These are phyloP conservation scores for Tetramorium alpestre DNA, from an alignment of 1,140 invertebrate species.

Conservation along the genomic window DNA sequence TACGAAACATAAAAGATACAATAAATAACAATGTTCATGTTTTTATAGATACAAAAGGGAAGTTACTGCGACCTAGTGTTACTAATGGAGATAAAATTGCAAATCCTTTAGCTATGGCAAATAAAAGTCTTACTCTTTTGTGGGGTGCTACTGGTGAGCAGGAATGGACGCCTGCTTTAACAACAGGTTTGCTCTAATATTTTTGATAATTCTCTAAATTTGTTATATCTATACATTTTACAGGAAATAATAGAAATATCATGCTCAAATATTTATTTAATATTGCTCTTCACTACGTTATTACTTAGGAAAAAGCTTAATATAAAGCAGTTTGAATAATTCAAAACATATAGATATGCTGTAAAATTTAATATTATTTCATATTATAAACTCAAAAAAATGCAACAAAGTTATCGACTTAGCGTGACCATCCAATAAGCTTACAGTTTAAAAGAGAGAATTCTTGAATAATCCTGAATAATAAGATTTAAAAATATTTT, in stretches of 20 bases:
- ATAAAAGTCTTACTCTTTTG: slow-evolving; percentile 90
- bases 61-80: slow-evolving; percentile 71
- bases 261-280: slow-evolving; percentile 49
- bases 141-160: slow-evolving; percentile 97
- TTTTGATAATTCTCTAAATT: slow-evolving; percentile 5
- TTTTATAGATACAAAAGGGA: slow-evolving; percentile 77
- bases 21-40: slow-evolving; percentile 20
- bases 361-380: slow-evolving; percentile 49
- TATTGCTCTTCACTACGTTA: neutral
- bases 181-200: slow-evolving; percentile 89
- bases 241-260: slow-evolving; percentile 8
- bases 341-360: slow-evolving; percentile 16
- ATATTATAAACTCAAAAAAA: neutral
- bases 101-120: slow-evolving; percentile 74
- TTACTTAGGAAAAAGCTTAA: slow-evolving; percentile 4
- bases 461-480: slow-evolving; percentile 30
- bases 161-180: slow-evolving; percentile 97
- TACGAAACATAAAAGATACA: neutral
- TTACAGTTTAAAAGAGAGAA: slow-evolving; percentile 68
- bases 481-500: slow-evolving; percentile 14
- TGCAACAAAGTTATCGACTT: slow-evolving; percentile 56
- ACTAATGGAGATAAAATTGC: slow-evolving; percentile 77
- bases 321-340: slow-evolving; percentile 44
- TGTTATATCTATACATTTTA: slow-evolving; percentile 15
- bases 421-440: slow-evolving; percentile 23